phyloP scores from a whole-genome alignment of 2,888 invertebrate genomes.

The Nebria salina region DNA sequence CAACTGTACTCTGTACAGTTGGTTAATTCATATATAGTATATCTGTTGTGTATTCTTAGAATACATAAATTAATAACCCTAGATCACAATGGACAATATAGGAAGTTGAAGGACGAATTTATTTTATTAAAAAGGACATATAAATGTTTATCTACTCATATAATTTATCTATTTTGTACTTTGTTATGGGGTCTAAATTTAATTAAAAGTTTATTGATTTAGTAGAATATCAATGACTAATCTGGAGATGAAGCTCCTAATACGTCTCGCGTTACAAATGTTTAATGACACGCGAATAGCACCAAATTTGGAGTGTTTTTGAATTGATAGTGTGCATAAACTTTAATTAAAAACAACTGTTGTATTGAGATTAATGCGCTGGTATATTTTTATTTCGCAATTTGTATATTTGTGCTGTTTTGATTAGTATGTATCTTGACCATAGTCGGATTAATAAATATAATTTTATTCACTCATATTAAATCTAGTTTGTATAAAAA shows the following conservation, averaged over 20 bases:
- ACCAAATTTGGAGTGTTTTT: background rate
- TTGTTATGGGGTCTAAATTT: background rate
- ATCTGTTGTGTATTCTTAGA: background rate
- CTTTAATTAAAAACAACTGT: background rate
- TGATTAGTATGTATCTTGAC: background rate
- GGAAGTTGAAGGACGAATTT: background rate
- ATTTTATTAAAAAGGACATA: background rate
- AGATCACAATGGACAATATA: background rate
- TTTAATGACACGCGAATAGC: background rate
- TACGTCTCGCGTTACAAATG: background rate
- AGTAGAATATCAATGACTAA: background rate
- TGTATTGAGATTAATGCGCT: background rate
- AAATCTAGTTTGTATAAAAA: too few species aligned
- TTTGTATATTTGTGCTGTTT: background rate
- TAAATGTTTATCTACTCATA: background rate
- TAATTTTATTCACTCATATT: background rate
- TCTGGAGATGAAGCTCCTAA: background rate
- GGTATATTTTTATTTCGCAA: background rate
- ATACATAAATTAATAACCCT: background rate
- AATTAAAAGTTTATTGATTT: background rate
- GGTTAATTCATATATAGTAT: background rate
- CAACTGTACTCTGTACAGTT: background rate
- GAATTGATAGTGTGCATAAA: background rate
- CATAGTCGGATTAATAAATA: background rate
- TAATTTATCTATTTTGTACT: background rate